These are phyloP conservation scores for Selenia dentaria DNA, from an alignment of 2,888 invertebrate genomes.

Conservation along the genomic window DNA sequence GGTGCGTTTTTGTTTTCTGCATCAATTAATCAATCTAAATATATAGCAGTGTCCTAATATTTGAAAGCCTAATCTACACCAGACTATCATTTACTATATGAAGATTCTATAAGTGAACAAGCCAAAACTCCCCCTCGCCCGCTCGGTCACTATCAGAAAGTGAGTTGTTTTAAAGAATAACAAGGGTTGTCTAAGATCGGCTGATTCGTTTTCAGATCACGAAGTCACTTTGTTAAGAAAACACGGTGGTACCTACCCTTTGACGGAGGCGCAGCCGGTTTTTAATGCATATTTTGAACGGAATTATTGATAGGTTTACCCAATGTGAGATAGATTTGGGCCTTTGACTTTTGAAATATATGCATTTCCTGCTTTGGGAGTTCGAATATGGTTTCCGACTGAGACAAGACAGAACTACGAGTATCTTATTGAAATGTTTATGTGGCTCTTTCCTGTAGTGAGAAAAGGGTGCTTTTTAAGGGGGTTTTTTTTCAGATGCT, in stretches of 20 bases:
- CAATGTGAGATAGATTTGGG: constrained; percentile 51
- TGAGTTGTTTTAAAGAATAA: constrained; percentile 77
- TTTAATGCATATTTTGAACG: constrained; percentile 79
- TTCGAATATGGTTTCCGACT: not conserved
- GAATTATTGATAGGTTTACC: constrained; percentile 75
- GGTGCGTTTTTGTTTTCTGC: too few species aligned
- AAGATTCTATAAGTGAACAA: constrained; percentile 37
- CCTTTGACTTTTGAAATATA: constrained; percentile 40
- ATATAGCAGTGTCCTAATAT: too few species aligned
- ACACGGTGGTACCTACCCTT: constrained; percentile 74
- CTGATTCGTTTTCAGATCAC: constrained; percentile 74
- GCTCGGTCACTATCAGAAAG: constrained; percentile 64
- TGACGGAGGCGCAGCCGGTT: constrained; percentile 68
- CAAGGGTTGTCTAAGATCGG: constrained; percentile 67
- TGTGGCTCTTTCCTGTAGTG: too few species aligned
- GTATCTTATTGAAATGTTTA: too few species aligned
- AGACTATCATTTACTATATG: too few species aligned
- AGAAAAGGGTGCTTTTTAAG: too few species aligned
- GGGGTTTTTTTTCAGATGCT: too few species aligned
- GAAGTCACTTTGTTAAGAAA: constrained; percentile 81
- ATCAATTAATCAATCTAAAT: too few species aligned
- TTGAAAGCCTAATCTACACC: too few species aligned
- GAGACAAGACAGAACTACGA: too few species aligned
- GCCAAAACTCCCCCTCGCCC: constrained; percentile 47
- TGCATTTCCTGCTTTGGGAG: constrained; percentile 7